Evolutionary conservation across 2,797 vertebrate genomes (phyloP).

Genomic region (Coilia nasus): DNA sequence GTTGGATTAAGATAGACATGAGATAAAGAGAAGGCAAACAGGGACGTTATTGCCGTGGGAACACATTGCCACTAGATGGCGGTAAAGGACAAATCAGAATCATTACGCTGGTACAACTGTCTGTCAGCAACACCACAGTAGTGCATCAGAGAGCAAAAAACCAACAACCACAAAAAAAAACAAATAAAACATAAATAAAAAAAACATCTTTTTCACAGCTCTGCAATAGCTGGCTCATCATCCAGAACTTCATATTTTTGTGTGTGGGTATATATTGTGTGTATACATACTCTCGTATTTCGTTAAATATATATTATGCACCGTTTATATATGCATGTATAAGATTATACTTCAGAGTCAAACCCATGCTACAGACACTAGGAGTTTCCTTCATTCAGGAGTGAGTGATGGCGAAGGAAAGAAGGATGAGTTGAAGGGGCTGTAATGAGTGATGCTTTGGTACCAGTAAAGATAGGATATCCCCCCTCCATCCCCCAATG

Average conservation of each 20-base stretch:
- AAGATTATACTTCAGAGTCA: constrained; percentile 27
- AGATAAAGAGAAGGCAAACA: neutral
- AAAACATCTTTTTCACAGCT: neutral
- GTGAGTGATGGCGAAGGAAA: constrained; percentile 24
- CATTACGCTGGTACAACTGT: constrained; percentile 41
- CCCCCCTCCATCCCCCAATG: neutral
- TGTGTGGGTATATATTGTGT: constrained; percentile 18
- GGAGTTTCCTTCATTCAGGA: constrained; percentile 43
- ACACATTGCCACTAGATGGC: constrained; percentile 10
- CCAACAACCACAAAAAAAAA: neutral
- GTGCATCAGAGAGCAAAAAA: constrained; percentile 24
- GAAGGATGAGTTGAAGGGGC: neutral
- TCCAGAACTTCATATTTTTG: neutral
- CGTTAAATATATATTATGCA: constrained; percentile 12
- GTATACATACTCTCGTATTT: constrained; percentile 15
- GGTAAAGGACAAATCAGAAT: neutral
- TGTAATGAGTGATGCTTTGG: constrained; percentile 34
- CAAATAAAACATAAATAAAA: no score
- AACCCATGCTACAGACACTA: constrained; percentile 50
- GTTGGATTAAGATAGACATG: no score
- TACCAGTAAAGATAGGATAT: constrained; percentile 32
- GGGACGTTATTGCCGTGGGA: neutral
- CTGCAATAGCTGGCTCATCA: neutral
- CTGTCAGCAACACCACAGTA: constrained; percentile 36
- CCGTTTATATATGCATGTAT: constrained; percentile 13